Evolutionary conservation across 2,797 vertebrate species (phyloP).

Genomic region (Heliangelus exortis): DNA sequence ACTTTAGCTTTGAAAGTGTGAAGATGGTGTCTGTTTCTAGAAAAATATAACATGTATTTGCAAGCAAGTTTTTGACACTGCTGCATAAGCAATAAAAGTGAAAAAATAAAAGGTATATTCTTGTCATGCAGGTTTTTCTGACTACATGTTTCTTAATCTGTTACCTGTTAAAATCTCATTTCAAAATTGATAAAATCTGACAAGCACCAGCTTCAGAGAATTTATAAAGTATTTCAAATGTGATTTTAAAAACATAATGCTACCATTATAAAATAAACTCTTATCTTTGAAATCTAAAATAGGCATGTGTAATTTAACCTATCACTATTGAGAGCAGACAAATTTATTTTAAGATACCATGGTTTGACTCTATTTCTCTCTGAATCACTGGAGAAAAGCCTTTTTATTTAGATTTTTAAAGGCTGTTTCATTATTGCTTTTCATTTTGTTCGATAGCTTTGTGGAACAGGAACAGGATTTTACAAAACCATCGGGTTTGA

Average conservation of each 20-base stretch:
- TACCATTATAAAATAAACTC: constrained; percentile 27
- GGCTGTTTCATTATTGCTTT: not conserved
- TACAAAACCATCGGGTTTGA: not conserved
- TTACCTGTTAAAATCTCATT: constrained; percentile 21
- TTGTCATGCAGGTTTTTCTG: not conserved
- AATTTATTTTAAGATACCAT: constrained; percentile 41
- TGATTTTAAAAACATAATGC: constrained; percentile 27
- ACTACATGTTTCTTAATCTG: not conserved
- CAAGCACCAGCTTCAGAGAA: not conserved
- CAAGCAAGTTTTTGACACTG: constrained; percentile 17
- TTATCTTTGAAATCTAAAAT: constrained; percentile 28
- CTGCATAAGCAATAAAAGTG: not conserved
- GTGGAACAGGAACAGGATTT: constrained; percentile 13
- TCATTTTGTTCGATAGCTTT: constrained; percentile 14
- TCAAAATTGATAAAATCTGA: constrained; percentile 9
- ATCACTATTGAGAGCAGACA: constrained; percentile 10
- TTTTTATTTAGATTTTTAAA: constrained; percentile 27
- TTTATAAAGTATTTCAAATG: constrained; percentile 10
- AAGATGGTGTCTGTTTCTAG: not conserved
- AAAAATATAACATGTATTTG: constrained; percentile 13
- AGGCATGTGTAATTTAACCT: constrained; percentile 41
- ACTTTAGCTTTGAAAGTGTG: not conserved
- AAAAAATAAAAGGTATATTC: not conserved
- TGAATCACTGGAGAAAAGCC: not conserved
- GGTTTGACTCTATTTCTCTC: not conserved